phyloP scores from a whole-genome alignment of 2,888 invertebrate species.

The Pristionchus exspectatus region DNA sequence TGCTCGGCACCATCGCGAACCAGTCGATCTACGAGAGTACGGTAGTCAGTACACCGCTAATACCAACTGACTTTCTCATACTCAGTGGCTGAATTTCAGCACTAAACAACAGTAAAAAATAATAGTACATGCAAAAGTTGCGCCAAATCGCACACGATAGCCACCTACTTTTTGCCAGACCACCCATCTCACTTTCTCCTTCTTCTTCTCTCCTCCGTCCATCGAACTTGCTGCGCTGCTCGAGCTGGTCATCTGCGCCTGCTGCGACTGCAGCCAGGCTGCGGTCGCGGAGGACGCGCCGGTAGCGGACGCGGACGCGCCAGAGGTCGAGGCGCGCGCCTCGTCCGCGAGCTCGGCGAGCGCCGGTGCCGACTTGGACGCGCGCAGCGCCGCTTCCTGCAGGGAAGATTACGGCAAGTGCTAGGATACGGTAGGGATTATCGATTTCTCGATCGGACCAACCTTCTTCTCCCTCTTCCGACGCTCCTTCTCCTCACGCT shows the following conservation, averaged over 20 bases:
- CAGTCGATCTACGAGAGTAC: slow-evolving; percentile 59
- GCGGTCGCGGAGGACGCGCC: neutral
- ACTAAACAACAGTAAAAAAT: neutral
- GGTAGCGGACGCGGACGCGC: neutral
- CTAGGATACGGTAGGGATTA: neutral
- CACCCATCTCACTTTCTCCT: slow-evolving; percentile 46
- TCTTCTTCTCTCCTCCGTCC: slow-evolving; percentile 12
- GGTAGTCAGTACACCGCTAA: neutral
- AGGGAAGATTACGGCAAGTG: neutral
- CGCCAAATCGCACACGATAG: neutral
- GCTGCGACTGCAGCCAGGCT: neutral
- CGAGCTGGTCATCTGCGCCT: neutral
- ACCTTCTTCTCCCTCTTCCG: slow-evolving; percentile 52
- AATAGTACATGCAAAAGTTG: neutral
- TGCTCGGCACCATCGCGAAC: slow-evolving; percentile 65
- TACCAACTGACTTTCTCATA: neutral
- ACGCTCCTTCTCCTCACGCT: slow-evolving; percentile 45
- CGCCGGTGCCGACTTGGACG: slow-evolving; percentile 38
- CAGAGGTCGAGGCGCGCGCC: neutral
- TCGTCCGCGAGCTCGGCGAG: neutral
- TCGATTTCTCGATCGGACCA: neutral
- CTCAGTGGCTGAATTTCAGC: too few species aligned
- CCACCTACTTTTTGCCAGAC: slow-evolving; percentile 15
- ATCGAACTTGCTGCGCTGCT: slow-evolving; percentile 4
- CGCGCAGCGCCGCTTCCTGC: slow-evolving; percentile 38